Evolutionary conservation across 2,888 invertebrate species (phyloP), one percentile per base, ranked within the genome.

Genomic region (Drosophila lutescens): DNA sequence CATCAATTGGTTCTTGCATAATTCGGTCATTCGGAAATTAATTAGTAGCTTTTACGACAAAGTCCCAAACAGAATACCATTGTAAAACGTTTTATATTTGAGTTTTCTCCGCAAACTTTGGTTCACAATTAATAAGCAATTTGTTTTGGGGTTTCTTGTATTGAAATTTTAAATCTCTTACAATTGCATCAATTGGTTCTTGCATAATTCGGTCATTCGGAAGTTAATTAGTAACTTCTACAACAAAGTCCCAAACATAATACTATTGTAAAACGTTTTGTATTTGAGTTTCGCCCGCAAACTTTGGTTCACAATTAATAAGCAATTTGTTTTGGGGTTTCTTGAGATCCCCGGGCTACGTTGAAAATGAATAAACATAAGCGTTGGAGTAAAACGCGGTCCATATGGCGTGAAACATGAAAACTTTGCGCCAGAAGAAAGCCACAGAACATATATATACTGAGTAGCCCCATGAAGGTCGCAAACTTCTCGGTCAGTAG

Each of bases 381-480:
- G 10, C 63, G n/a, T n/a, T 32, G 40, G 17, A 12, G n/a, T 30
- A 7, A 10, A 15, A 15, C 51, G 15, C 36, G 44, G 9, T 13
- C 66, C 54, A 47, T 66, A 54, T 66, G 67, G 8, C 36, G 26
- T 9, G n/a, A 23, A 46, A 38, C 40, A 38, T 5, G 30, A 43
- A 73, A 74, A 73, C 55, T 71, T 67, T 56, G 23, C 32, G n/a
- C 59, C 69, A 47, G 32, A 20, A 54, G 50, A 58, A 44, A 54
- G 38, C 74, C 74, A 50, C 66, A 60, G 49, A 46, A 55, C 72
- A 73, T 55, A 71, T 55, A 71, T 59, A 55, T 32, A 65, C 38
- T n/a, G n/a, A 66, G 44, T 36, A 57, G 44, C 9, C 12, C n/a
- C 50, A 15, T n/a, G 50, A 50, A 58, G 53, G 66, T 54, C 51